Evolutionary conservation across 92 coral and sea anemone genomes (phyloP).

Genomic region (Plumapathes pennacea): DNA sequence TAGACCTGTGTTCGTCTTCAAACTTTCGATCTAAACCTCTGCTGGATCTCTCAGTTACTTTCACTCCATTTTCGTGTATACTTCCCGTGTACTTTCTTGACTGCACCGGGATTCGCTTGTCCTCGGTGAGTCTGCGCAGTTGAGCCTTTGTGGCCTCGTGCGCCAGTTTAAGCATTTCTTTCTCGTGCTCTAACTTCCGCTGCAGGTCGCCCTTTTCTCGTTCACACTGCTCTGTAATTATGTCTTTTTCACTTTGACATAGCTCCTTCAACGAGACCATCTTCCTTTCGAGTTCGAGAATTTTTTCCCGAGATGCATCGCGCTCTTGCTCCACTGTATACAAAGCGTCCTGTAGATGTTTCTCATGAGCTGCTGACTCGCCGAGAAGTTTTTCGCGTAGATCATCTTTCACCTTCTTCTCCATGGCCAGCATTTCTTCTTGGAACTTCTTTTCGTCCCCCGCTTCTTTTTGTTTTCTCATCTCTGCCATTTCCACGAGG

Average conservation of each 20-base stretch:
- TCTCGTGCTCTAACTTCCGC: conserved; percentile 56
- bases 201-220: conserved; percentile 45
- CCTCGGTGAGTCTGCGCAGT: conserved; percentile 35
- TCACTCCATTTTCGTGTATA: conserved; percentile 11
- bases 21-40: no score
- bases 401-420: conserved; percentile 1
- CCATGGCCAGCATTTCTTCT: conserved; percentile 6
- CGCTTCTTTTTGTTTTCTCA: neutral
- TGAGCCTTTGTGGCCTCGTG: conserved; percentile 43
- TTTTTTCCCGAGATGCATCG: conserved; percentile 7
- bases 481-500: conserved; percentile 9
- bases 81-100: no score
- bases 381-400: neutral
- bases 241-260: conserved; percentile 23
- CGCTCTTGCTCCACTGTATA: conserved; percentile 22
- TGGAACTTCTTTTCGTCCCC: neutral
- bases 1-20: no score
- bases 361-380: conserved; percentile 17
- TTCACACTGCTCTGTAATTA: conserved; percentile 20
- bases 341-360: conserved; percentile 25
- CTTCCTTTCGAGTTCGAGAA: conserved; percentile 45
- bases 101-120: conserved; percentile 17
- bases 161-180: conserved; percentile 40
- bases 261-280: conserved; percentile 24
- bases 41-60: neutral